Conservation (phyloP, 2,888 invertebrate species). For the Alentia gelatinosa region DNA sequence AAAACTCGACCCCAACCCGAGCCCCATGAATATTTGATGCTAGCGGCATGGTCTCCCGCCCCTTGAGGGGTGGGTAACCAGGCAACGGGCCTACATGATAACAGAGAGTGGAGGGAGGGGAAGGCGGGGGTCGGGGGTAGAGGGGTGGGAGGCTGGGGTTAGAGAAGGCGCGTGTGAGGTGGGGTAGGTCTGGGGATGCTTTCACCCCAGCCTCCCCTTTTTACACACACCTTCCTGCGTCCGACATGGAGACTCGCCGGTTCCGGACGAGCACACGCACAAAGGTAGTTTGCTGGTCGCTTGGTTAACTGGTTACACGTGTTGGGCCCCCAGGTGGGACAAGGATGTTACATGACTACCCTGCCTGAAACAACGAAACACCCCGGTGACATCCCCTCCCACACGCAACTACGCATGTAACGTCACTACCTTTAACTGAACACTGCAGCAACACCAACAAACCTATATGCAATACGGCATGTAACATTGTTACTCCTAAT, state of each 20-base stretch:
- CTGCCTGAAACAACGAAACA: background rate
- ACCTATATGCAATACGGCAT: too few relatives aligned
- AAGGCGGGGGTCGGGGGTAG: background rate
- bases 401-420: too few relatives aligned
- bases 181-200: background rate
- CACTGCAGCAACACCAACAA: too few relatives aligned
- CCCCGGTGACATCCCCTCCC: background rate
- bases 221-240: background rate
- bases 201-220: background rate
- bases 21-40: background rate
- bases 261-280: background rate
- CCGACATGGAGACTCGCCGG: background rate
- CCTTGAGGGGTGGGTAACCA: background rate
- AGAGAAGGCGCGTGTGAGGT: background rate
- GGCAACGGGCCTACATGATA: conserved; percentile 24
- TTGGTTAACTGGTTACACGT: conserved; percentile 37
- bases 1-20: background rate
- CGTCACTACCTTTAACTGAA: too few relatives aligned
- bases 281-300: background rate
- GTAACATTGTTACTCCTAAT: too few relatives aligned
- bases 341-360: conserved; percentile 6
- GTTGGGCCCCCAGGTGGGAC: conserved; percentile 5
- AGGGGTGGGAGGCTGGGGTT: background rate
- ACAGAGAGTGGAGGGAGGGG: background rate
- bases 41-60: background rate